phyloP scores from a whole-genome alignment of 2,888 invertebrate genomes.

The Autographa gamma region DNA sequence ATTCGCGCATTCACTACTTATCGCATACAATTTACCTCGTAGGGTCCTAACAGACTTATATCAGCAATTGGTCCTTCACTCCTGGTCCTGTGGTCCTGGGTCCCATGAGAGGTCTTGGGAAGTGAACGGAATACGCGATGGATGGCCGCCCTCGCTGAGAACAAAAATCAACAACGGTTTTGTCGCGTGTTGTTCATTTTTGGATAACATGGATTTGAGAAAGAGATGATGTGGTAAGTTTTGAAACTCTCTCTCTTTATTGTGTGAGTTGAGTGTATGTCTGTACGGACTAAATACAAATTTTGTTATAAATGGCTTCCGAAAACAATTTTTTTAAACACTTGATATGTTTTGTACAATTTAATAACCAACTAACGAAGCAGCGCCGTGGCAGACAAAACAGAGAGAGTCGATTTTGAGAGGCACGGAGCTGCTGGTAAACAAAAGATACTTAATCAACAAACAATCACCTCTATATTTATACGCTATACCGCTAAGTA shows the following conservation, averaged over 20 bases:
- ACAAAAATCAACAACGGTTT: conserved; percentile 86
- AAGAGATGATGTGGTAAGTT: conserved; percentile 61
- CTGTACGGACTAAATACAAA: too few relatives aligned
- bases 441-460: too few relatives aligned
- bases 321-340: too few relatives aligned
- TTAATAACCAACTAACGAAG: too few relatives aligned
- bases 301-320: too few relatives aligned
- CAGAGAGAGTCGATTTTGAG: too few relatives aligned
- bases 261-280: too few relatives aligned
- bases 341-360: too few relatives aligned
- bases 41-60: conserved; percentile 81
- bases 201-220: conserved; percentile 43
- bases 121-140: conserved; percentile 68
- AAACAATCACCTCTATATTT: too few relatives aligned
- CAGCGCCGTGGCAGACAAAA: too few relatives aligned
- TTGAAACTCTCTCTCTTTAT: neutral
- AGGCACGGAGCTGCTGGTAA: too few relatives aligned
- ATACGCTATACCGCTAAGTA: too few relatives aligned
- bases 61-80: conserved; percentile 70
- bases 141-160: conserved; percentile 72
- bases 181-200: conserved; percentile 77
- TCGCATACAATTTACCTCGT: conserved; percentile 53
- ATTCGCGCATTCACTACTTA: conserved; percentile 35
- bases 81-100: conserved; percentile 60
- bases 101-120: conserved; percentile 81